phyloP scores from a whole-genome alignment of 2,888 invertebrate genomes.

The Macaria notata region DNA sequence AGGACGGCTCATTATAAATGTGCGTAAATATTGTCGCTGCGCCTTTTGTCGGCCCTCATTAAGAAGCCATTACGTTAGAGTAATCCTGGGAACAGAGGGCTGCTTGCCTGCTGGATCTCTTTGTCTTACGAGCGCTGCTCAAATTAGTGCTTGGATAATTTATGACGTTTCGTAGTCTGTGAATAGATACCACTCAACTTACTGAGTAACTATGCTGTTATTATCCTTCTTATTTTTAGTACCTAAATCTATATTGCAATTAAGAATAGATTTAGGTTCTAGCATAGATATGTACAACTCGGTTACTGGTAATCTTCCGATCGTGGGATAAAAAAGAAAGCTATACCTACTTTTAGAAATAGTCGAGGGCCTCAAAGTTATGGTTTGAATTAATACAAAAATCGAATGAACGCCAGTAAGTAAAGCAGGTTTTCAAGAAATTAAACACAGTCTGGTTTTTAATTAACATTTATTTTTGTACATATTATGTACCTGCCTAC shows the following conservation, averaged over 20 bases:
- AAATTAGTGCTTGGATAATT: no score
- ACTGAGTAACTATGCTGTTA: neutral
- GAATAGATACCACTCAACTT: neutral
- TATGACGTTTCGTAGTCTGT: no score
- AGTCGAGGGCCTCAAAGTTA: no score
- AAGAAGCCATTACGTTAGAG: constrained; percentile 60
- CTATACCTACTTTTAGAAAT: constrained; percentile 1
- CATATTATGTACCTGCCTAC: constrained; percentile 59
- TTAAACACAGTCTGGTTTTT: constrained; percentile 28
- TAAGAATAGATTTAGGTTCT: no score
- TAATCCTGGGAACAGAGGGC: constrained; percentile 30
- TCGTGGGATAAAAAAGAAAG: no score
- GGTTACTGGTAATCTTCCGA: no score
- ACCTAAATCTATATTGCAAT: no score
- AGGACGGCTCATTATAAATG: constrained; percentile 58
- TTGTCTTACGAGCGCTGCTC: neutral
- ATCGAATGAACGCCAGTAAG: no score
- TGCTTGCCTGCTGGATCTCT: constrained; percentile 4
- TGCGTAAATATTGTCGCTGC: constrained; percentile 62
- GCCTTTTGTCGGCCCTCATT: constrained; percentile 60
- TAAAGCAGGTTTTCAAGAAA: constrained; percentile 27
- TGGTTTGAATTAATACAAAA: no score
- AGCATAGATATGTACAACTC: neutral
- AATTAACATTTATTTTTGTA: constrained; percentile 70
- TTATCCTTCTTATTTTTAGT: no score